These are phyloP conservation scores for Himalopsyche japonica DNA, from an alignment of 2,888 invertebrate species.

Conservation along the genomic window DNA sequence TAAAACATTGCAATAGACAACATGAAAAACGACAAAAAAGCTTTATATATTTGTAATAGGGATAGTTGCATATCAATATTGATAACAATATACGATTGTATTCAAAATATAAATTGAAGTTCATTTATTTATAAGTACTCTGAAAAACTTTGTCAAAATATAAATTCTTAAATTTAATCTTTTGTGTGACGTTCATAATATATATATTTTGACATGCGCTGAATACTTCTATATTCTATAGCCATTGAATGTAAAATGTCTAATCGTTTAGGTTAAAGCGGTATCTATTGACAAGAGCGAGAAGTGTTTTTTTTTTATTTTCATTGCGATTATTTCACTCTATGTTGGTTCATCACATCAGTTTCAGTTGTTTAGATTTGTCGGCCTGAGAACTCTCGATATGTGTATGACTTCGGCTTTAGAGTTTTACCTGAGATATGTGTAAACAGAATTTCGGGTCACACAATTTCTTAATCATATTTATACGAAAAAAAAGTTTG, in stretches of 20 bases:
- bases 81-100: no score
- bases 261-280: neutral
- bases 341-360: neutral
- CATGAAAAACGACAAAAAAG: no score
- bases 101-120: no score
- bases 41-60: no score
- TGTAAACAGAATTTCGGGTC: constrained; percentile 11
- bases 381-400: neutral
- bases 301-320: neutral
- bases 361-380: constrained; percentile 31
- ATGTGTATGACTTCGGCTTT: constrained; percentile 1
- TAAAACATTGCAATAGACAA: no score
- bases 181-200: neutral
- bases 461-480: neutral
- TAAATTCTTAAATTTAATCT: no score
- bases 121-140: no score
- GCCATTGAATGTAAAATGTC: neutral
- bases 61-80: no score
- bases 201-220: no score
- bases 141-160: no score
- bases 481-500: constrained; percentile 20
- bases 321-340: neutral
- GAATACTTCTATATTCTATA: neutral
- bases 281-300: neutral
- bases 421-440: constrained; percentile 12